Base-by-base conservation (phyloP, 1,140 invertebrate species). In the Acyrthosiphon pisum region DNA sequence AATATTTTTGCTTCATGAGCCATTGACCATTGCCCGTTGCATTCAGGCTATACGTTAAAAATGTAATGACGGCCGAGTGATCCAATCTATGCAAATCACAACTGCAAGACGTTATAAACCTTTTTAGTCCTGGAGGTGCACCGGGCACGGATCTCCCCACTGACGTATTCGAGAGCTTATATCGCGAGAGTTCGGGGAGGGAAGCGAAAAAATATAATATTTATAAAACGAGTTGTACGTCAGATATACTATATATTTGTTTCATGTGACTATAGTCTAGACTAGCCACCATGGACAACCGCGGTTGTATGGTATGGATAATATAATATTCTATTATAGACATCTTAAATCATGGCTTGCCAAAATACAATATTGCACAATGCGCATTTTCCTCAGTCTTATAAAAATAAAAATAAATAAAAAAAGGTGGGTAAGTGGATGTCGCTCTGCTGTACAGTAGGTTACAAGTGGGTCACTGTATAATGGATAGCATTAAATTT, bases 151-250 rank as follows among this genome's bases (percentile, higher is more conserved):
- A 0, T 68, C 60, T n/a, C 60, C 30, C 56, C 8, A 41, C 41
- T 41, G 41, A 41, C 41, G 41, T 41, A 41, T 41, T 41, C 41
- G 11, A n/a, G 3, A 30, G 30, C n/a, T 60, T 68, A 68, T 68
- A 11, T 68, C 30, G 30, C 0, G 11, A 1, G 0, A 68, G 44
- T 46, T 68, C 0, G 11, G 11, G 0, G 14, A 14, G 9, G 4
- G 11, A 68, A 68, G 30, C 11, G 9, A 68, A 68, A 68, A 30
- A 68, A 30, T 14, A 26, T 26, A 26, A 4, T 68, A 41, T 2
- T 30, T 30, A 68, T 56, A 68, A n/a, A 68, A 68, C 60, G 30
- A 9, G 30, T 26, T 11, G 8, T 68, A 14, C 30, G 4, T 30
- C 44, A 9, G 7, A 41, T 56, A 46, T 46, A 46, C 11, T 50